These are phyloP conservation scores for Chlorodrepanis virens DNA, from an alignment of 2,113 vertebrate species.

Conservation along the genomic window DNA sequence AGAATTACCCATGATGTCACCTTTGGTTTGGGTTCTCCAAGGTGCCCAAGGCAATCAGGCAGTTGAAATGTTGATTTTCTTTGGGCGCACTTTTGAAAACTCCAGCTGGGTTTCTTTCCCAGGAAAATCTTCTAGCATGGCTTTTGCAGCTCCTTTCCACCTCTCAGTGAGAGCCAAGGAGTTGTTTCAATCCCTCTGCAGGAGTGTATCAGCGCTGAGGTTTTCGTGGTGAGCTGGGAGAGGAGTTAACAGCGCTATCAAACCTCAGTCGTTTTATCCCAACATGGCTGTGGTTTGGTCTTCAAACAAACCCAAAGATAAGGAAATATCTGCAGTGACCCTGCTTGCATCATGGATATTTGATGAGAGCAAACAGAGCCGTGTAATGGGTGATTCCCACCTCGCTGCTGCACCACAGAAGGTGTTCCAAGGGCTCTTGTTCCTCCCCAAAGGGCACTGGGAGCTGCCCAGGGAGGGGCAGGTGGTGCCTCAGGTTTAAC, in stretches of 20 bases:
- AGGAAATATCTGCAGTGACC: conserved; percentile 59
- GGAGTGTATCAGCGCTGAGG: conserved; percentile 50
- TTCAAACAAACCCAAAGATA: conserved; percentile 69
- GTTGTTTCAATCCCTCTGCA: background rate
- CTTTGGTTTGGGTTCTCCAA: background rate
- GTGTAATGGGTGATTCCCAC: background rate
- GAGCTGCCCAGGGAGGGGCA: background rate
- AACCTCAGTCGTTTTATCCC: conserved; percentile 61
- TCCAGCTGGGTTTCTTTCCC: background rate
- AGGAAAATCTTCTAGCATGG: background rate
- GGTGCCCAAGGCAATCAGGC: background rate
- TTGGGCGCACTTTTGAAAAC: background rate
- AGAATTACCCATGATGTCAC: background rate
- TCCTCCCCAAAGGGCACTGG: fast-evolving
- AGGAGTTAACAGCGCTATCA: conserved; percentile 47
- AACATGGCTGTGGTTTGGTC: conserved; percentile 69
- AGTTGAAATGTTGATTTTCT: background rate
- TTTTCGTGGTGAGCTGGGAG: conserved; percentile 63
- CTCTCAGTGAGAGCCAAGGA: too few relatives aligned
- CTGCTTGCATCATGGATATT: background rate
- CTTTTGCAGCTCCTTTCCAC: background rate
- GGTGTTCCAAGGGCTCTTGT: background rate
- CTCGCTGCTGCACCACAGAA: background rate
- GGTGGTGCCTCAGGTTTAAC: background rate
- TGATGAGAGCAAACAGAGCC: conserved; percentile 28